Base-by-base conservation (phyloP, 2,113 vertebrate species). In the Anseranas semipalmata region DNA sequence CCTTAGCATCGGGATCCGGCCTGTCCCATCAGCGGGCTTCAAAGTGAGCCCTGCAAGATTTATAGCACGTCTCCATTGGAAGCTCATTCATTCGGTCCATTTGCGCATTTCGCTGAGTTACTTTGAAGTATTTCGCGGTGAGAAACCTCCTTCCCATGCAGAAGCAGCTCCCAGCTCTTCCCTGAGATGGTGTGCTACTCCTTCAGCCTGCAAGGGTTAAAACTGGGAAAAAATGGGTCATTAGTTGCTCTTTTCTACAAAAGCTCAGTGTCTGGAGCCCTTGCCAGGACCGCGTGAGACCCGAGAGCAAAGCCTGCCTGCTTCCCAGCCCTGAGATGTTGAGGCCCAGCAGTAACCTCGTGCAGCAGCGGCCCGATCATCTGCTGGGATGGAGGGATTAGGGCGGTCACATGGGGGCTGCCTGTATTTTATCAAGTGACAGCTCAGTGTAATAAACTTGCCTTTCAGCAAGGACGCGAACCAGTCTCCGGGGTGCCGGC, bases 151-250 rank as follows among this genome's bases (percentile, higher is more conserved):
- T 59, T 55, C 32, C 65, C 0, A 0, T 8, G 43, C 37, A 28
- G 68, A 28, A 45, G 56, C 52, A 75, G 43, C 67, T 92, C 48
- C 30, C 30, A 46, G 16, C 19, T 74, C 90, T 78, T 86, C 68
- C 33, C 16, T 0, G 0, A 0, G 0, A 35, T 12, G 66, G 17
- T 1, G 0, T 48, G 35, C 22, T 45, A 8, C 6, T 62, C 12
- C 58, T 62, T 70, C 59, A 65, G 16, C 56, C 25, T 48, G 27
- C 48, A 74, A 52, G 87, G 83, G 79, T 90, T 94, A 92, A 71
- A 16, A 1, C 6, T 20, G 21, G 14, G 43, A 60, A 59, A 59
- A 94, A 85, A 52, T 2, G 14, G 9, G 46, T 60, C 2, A 0
- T 62, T 77, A 11, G 46, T 86, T 87, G 46, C 72, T 46, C 33